A percentile compares a stretch with the other conserved stretches of the same genome.
Evolutionary conservation across 2,113 vertebrate species (phyloP).

Genomic region (Copsychus sechellarum): DNA sequence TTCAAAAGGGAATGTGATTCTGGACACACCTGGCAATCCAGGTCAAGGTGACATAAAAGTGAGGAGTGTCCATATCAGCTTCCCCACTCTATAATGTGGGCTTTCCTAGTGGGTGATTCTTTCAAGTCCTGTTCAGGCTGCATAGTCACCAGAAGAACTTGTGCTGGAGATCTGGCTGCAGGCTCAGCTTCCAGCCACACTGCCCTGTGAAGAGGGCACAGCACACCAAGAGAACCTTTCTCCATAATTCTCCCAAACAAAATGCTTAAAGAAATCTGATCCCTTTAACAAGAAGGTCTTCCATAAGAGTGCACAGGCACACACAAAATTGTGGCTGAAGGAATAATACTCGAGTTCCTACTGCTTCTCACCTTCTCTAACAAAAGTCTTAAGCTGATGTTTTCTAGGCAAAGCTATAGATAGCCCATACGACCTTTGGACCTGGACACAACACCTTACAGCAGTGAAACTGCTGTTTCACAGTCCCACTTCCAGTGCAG

Average conservation of each 20-base stretch:
- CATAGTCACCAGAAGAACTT: background rate
- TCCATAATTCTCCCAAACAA: background rate
- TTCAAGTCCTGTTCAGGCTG: background rate
- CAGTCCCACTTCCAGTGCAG: background rate
- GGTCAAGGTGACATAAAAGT: background rate
- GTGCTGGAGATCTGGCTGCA: background rate
- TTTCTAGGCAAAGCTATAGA: background rate
- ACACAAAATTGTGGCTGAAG: background rate
- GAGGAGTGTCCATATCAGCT: background rate
- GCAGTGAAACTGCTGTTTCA: background rate
- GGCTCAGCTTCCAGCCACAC: background rate
- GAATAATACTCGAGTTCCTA: background rate
- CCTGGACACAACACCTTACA: background rate
- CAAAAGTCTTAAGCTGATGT: background rate
- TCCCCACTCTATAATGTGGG: background rate
- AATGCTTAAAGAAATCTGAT: background rate
- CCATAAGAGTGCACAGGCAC: background rate
- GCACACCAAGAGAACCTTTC: background rate
- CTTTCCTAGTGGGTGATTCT: background rate
- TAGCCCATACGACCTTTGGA: background rate
- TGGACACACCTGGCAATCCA: background rate
- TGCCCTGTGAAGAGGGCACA: background rate
- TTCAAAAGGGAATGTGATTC: background rate
- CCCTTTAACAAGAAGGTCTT: background rate
- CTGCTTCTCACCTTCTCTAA: background rate